A percentile compares a stretch with the other conserved stretches of the same genome.
phyloP scores from a whole-genome alignment of 2,888 invertebrate genomes.

The Crioceris asparagi region DNA sequence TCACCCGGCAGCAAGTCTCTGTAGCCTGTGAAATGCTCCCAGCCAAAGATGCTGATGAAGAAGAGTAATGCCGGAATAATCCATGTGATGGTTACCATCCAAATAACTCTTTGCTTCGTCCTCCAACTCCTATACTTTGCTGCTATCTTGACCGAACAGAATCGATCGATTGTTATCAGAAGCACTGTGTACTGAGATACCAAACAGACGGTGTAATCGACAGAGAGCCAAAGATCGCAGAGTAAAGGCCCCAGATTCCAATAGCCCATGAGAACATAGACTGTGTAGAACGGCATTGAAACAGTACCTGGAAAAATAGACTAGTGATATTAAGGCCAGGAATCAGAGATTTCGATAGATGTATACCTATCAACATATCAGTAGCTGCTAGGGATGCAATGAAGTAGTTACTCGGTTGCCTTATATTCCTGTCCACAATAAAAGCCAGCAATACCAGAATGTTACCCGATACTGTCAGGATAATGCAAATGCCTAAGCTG shows the following conservation, averaged over 20 bases:
- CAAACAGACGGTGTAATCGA: constrained; percentile 97
- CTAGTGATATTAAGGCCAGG: no score
- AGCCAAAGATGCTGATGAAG: constrained; percentile 97
- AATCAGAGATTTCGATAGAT: no score
- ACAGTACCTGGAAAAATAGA: constrained; percentile 62
- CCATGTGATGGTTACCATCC: constrained; percentile 96
- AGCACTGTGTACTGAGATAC: constrained; percentile 99
- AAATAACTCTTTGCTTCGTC: constrained; percentile 83
- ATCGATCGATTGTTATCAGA: constrained; percentile 95
- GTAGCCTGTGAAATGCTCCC: constrained; percentile 95
- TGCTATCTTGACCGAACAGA: constrained; percentile 97
- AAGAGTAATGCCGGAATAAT: constrained; percentile 91
- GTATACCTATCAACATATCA: constrained; percentile 86
- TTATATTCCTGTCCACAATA: constrained; percentile 82
- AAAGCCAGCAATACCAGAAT: constrained; percentile 91
- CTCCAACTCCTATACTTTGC: constrained; percentile 96
- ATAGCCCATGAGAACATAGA: constrained; percentile 90
- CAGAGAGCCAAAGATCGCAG: constrained; percentile 96
- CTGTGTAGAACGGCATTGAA: constrained; percentile 97
- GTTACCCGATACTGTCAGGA: constrained; percentile 91
- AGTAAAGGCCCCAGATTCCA: constrained; percentile 95
- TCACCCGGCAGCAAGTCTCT: constrained; percentile 77
- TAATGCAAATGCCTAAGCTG: constrained; percentile 75
- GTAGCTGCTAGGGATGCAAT: constrained; percentile 96
- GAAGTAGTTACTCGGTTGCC: constrained; percentile 99